These are phyloP conservation scores for Coremacera marginata DNA, from an alignment of 2,888 invertebrate genomes.

Conservation along the genomic window DNA sequence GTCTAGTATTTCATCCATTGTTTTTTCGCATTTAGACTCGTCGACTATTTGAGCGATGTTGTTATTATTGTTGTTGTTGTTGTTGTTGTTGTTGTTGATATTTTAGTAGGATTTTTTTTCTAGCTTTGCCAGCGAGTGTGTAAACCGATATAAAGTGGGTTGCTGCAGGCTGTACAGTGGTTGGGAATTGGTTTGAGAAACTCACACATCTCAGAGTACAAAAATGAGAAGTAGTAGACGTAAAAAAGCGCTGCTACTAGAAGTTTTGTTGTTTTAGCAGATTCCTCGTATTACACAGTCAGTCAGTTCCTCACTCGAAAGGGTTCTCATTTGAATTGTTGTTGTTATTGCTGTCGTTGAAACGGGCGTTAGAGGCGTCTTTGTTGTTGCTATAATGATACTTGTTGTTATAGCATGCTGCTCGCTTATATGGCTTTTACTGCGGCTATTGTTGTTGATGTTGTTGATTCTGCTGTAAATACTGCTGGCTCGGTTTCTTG, in stretches of 20 bases:
- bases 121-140: not conserved
- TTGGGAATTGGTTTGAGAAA: not conserved
- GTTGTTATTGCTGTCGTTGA: not conserved
- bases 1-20: not conserved
- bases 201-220: no score
- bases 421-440: constrained; percentile 27
- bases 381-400: not conserved
- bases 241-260: not conserved
- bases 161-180: not conserved
- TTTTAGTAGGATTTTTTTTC: not conserved
- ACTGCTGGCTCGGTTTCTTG: not conserved
- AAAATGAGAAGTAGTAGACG: not conserved
- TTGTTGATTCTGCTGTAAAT: not conserved
- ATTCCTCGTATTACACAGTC: constrained; percentile 17
- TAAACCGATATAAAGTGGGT: constrained; percentile 10
- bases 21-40: not conserved
- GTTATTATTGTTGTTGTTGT: not conserved
- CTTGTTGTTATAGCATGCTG: constrained; percentile 29
- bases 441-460: not conserved
- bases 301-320: constrained; percentile 8
- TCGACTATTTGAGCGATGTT: not conserved
- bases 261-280: constrained; percentile 21
- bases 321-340: not conserved
- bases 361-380: not conserved
- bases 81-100: not conserved